phyloP scores from a whole-genome alignment of 2,113 vertebrate species.

The Hypanus sabinus region DNA sequence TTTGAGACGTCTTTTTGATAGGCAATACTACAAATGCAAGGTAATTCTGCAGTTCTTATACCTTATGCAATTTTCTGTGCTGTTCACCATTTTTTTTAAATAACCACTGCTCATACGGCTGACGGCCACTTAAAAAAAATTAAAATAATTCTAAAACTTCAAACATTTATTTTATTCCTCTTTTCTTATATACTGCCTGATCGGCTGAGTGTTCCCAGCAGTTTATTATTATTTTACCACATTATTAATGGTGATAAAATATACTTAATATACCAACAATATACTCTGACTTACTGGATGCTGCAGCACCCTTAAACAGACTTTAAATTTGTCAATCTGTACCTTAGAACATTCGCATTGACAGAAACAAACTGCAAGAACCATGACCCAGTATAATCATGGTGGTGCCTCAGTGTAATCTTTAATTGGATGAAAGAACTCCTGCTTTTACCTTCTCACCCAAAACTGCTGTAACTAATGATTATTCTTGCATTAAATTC shows the following conservation, averaged over 20 bases:
- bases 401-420: neutral
- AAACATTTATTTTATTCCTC: no score
- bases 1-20: neutral
- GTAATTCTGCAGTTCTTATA: neutral
- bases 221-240: neutral
- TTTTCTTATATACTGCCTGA: no score
- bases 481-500: conserved; percentile 6
- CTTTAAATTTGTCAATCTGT: neutral
- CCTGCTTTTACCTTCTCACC: conserved; percentile 11
- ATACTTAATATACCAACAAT: neutral
- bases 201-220: no score
- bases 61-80: neutral
- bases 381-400: neutral
- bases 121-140: neutral
- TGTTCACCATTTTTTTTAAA: neutral
- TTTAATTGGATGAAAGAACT: conserved; percentile 18
- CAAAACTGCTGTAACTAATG: neutral
- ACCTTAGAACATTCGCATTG: neutral
- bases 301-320: neutral
- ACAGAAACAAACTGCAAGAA: neutral
- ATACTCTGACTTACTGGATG: neutral
- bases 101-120: neutral
- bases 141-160: no score
- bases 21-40: neutral
- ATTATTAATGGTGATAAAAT: neutral